These are phyloP conservation scores for Drosophila falleni DNA, from an alignment of 2,888 invertebrate genomes.

Conservation along the genomic window DNA sequence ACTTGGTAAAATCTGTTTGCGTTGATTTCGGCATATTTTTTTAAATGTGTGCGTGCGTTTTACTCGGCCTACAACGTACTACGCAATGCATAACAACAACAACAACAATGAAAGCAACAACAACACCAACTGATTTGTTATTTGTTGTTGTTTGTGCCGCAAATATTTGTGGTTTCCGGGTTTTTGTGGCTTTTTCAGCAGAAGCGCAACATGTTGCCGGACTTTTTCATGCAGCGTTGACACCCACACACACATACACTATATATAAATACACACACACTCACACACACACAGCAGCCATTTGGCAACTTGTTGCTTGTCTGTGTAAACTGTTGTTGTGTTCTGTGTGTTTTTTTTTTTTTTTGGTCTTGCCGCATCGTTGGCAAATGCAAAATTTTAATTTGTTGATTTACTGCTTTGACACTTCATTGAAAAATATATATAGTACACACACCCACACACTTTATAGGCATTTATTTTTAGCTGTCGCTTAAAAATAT, in stretches of 20 bases:
- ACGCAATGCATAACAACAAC: constrained; percentile 53
- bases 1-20: constrained; percentile 80
- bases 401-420: constrained; percentile 70
- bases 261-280: neutral
- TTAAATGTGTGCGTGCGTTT: constrained; percentile 63
- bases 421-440: constrained; percentile 52
- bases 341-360: neutral
- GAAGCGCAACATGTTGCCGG: constrained; percentile 70
- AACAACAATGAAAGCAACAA: constrained; percentile 17
- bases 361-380: constrained; percentile 28
- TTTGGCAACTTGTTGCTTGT: constrained; percentile 53
- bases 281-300: constrained; percentile 20
- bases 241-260: constrained; percentile 33
- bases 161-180: constrained; percentile 81
- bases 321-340: constrained; percentile 21
- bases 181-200: constrained; percentile 68
- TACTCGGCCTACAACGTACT: constrained; percentile 52
- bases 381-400: constrained; percentile 64
- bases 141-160: constrained; percentile 59
- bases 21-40: constrained; percentile 82
- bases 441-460: constrained; percentile 18
- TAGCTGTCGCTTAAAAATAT: constrained; percentile 46
- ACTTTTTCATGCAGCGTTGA: constrained; percentile 45
- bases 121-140: constrained; percentile 32
- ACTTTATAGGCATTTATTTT: constrained; percentile 48